Evolutionary conservation across 2,888 invertebrate species (phyloP), one percentile per base, ranked within the genome.

Genomic region (Apotomis turbidana): DNA sequence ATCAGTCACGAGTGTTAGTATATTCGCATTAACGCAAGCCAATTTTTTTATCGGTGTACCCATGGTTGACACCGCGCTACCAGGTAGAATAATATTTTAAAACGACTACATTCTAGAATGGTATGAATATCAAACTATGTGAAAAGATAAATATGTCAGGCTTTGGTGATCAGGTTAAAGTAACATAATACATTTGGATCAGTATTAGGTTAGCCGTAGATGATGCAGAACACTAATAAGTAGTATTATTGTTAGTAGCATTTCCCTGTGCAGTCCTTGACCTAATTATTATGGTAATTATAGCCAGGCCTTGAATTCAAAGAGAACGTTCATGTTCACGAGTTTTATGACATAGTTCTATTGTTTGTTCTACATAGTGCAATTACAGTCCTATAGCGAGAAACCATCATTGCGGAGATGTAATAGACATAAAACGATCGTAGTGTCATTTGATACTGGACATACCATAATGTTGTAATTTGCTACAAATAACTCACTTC

Each of bases 371-470:
- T 41, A 46, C n/a, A 3, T 55, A n/a, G 12, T 49, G 15, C 15
- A 49, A 60, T 2, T 52, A 54, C 60, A 6, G 4, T 41, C 41
- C 6, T 51, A 41, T 51, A 41, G 49, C 55, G 38, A 60, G 51
- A 67, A 60, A 55, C 15, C 41, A 51, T 61, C 12, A 61, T 61
- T 55, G 61, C 9, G 38, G 13, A 49, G 49, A 66, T 38, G 57
- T 60, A 15, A 66, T 55, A 55, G 49, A 55, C 27, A n/a, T 51
- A 6, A 46, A 36, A n/a, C 38, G 5, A 55, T 13, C 5, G 27
- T 46, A 0, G 52, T 58, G 70, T 62, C 51, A 57, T 70, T 59
- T 66, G 51, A 38, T 46, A 8, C n/a, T 41, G 38, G 15, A 41
- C 41, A 5, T 60, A n/a, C n/a, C 52, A n/a, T 60, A 41, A 41